Conservation (phyloP, 2,888 invertebrate genomes). For the Nowickia ferox region DNA sequence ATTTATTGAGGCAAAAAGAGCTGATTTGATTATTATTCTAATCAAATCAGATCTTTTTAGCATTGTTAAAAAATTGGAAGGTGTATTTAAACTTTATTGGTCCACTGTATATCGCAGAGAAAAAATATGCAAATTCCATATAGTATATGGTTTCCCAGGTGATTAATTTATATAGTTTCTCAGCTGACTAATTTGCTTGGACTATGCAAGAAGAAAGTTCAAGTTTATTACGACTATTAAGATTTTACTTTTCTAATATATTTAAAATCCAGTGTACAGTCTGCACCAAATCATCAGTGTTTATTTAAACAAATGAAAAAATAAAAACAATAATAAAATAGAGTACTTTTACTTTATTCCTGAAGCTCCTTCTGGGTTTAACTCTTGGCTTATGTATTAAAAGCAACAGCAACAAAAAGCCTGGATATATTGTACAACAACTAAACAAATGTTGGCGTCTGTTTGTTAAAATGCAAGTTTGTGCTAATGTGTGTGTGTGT, state of each 20-base stretch:
- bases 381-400: conserved; percentile 61
- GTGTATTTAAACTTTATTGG: too few relatives aligned
- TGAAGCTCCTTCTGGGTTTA: conserved; percentile 59
- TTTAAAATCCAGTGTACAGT: conserved; percentile 76
- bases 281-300: conserved; percentile 78
- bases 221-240: neutral
- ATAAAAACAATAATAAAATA: conserved; percentile 9
- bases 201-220: neutral
- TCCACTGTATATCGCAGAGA: too few relatives aligned
- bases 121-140: too few relatives aligned
- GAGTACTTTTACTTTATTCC: conserved; percentile 67
- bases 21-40: too few relatives aligned
- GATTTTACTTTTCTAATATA: neutral
- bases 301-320: conserved; percentile 38
- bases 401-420: conserved; percentile 35
- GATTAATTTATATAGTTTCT: neutral
- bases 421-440: conserved; percentile 49
- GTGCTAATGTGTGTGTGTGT: neutral
- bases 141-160: too few relatives aligned
- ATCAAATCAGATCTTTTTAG: too few relatives aligned
- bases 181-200: conserved; percentile 22
- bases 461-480: conserved; percentile 41
- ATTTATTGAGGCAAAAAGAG: too few relatives aligned
- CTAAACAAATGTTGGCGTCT: conserved; percentile 53
- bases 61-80: too few relatives aligned